phyloP scores from a whole-genome alignment of 2,888 invertebrate genomes.

The Tenthredo distinguenda region DNA sequence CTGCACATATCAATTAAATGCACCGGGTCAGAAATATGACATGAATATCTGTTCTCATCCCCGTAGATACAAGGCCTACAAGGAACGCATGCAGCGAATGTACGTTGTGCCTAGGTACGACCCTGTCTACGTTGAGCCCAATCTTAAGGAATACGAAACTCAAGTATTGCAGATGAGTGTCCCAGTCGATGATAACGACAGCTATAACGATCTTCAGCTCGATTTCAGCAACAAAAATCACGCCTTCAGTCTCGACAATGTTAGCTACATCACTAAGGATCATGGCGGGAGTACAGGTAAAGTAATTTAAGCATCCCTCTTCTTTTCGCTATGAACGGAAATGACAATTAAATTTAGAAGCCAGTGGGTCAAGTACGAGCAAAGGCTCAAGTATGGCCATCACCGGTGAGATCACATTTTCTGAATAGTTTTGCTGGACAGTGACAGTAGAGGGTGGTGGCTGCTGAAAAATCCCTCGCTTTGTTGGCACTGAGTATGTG shows the following conservation, averaged over 20 bases:
- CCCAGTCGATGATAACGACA: conserved; percentile 89
- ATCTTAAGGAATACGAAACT: conserved; percentile 96
- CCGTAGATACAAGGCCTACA: conserved; percentile 91
- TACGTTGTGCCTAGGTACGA: conserved; percentile 88
- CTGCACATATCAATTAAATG: background rate
- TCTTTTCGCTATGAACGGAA: background rate
- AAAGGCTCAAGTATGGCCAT: background rate
- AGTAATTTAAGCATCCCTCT: background rate
- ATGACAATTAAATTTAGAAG: background rate
- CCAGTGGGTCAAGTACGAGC: background rate
- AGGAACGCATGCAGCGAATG: conserved; percentile 89
- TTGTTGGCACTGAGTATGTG: background rate
- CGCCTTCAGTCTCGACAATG: conserved; percentile 92
- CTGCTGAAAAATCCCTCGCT: background rate
- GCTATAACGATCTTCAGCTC: conserved; percentile 88
- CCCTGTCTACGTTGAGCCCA: conserved; percentile 85
- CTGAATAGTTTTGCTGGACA: background rate
- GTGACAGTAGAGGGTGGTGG: background rate
- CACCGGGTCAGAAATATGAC: background rate
- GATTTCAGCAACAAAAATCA: conserved; percentile 94
- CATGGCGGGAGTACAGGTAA: conserved; percentile 82
- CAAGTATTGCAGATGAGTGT: conserved; percentile 97
- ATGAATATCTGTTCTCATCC: conserved; percentile 43
- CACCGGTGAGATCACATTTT: background rate
- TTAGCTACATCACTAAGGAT: conserved; percentile 93